These are phyloP conservation scores for Thecophora atra DNA, from an alignment of 2,888 invertebrate species.

Conservation along the genomic window DNA sequence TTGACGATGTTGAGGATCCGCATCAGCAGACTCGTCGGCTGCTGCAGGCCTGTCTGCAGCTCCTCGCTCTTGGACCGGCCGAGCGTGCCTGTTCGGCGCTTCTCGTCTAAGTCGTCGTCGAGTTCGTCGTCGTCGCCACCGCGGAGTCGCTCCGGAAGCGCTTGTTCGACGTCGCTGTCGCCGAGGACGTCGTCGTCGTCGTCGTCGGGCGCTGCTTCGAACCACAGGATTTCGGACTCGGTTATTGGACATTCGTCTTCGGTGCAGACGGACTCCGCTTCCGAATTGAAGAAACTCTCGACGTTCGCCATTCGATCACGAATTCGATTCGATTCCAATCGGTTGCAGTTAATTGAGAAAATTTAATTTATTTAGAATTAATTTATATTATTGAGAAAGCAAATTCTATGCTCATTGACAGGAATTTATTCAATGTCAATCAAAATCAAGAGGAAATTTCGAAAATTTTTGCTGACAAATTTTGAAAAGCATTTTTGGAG, in stretches of 20 bases:
- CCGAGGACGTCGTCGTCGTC: background rate
- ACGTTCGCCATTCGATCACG: background rate
- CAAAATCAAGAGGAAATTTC: too few species aligned
- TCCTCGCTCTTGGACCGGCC: background rate
- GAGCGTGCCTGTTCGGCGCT: background rate
- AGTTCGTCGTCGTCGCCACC: conserved; percentile 37
- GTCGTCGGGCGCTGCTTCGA: background rate
- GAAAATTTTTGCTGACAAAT: too few species aligned
- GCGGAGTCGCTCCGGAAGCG: background rate
- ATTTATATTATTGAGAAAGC: background rate
- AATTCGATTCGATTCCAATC: too few species aligned
- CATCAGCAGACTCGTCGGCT: background rate
- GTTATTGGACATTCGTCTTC: background rate
- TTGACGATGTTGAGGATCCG: conserved; percentile 42
- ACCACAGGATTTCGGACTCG: background rate
- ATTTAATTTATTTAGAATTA: background rate
- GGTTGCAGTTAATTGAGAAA: background rate
- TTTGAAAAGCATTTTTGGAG: too few species aligned
- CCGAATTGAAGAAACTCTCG: background rate
- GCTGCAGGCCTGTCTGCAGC: background rate
- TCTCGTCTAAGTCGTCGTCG: conserved; percentile 23
- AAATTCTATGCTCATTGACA: background rate
- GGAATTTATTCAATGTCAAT: background rate
- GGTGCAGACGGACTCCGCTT: background rate
- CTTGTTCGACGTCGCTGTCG: background rate